Evolutionary conservation across 2,113 vertebrate genomes (phyloP), one percentile per base, ranked within the genome.

Genomic region (Andinoacara biseriatus): DNA sequence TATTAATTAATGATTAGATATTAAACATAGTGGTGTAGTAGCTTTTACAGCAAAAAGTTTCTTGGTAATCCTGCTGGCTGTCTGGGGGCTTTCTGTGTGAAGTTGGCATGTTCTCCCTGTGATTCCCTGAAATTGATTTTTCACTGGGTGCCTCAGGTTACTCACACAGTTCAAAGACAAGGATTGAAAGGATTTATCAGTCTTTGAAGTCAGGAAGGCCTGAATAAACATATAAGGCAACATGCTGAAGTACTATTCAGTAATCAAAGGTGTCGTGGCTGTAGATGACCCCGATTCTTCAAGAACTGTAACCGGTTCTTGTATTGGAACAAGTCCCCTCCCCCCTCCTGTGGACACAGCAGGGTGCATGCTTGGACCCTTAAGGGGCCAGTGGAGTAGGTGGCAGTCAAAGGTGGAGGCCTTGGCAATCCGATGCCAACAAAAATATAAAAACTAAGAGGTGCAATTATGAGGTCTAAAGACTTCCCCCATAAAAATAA

Each of bases 31-130:
- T 52, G 46, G 20, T 20, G 43, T 52, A 1, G 46, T 52, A 17
- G 24, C 31, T 72, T 72, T 52, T 52, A 72, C 46, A 31, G 65
- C 26, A 52, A 31, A 29, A 52, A 18, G 24, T 72, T 52, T 72
- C 46, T 69, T 1, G 24, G 46, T 31, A 52, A 52, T 52, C 65
- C 65, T 72, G 43, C 10, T 52, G 65, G 43, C 31, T 31, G 65
- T 52, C 65, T 72, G 15, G 65, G 65, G 46, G 65, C 65, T 72
- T 52, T 52, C 46, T 72, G 46, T 72, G 46, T 72, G 65, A 49
- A 72, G 65, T 72, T 72, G 24, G 26, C 65, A 72, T 72, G 17
- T 72, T 72, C 26, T 72, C 24, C 65, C 20, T 52, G 43, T 52
- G 26, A 72, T 52, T 72, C 24, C 43, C 43, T 52, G 52, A 52